Percentiles rank a stretch among this genome's conserved stretches.
Evolutionary conservation across 2,113 vertebrate genomes (phyloP).

Genomic region (Agapornis roseicollis): DNA sequence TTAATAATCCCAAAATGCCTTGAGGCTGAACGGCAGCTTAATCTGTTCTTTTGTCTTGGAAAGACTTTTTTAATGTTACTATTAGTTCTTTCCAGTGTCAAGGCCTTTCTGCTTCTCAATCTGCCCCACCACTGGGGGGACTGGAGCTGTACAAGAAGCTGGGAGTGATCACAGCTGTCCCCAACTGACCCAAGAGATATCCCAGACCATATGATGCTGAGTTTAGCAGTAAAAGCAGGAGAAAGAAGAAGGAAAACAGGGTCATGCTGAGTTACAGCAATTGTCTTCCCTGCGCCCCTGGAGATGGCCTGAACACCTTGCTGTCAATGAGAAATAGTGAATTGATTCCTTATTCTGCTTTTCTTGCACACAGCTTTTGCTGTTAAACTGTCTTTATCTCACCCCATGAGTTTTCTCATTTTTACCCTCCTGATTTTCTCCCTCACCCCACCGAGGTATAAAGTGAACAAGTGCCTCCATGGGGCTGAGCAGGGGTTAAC

Average conservation of each 20-base stretch:
- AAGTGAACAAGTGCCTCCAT: accelerated
- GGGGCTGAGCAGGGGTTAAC: not conserved
- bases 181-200: not conserved
- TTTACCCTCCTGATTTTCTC: not conserved
- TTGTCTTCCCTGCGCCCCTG: not conserved
- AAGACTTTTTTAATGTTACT: not conserved
- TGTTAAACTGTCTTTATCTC: not conserved
- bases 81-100: not conserved
- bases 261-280: accelerated
- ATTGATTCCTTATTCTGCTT: not conserved
- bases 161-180: not conserved
- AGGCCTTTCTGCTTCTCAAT: not conserved
- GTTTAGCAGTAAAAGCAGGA: not conserved
- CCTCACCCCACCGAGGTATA: accelerated
- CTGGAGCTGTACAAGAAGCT: not conserved
- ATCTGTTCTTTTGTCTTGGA: not conserved
- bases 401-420: not conserved
- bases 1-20: not conserved
- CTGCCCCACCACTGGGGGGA: not conserved
- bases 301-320: not conserved
- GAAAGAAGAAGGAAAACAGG: not conserved
- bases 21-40: not conserved
- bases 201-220: not conserved
- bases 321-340: accelerated
- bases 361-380: not conserved